Evolutionary conservation across 2,113 vertebrate genomes (phyloP).

Genomic region (Oncorhynchus nerka): DNA sequence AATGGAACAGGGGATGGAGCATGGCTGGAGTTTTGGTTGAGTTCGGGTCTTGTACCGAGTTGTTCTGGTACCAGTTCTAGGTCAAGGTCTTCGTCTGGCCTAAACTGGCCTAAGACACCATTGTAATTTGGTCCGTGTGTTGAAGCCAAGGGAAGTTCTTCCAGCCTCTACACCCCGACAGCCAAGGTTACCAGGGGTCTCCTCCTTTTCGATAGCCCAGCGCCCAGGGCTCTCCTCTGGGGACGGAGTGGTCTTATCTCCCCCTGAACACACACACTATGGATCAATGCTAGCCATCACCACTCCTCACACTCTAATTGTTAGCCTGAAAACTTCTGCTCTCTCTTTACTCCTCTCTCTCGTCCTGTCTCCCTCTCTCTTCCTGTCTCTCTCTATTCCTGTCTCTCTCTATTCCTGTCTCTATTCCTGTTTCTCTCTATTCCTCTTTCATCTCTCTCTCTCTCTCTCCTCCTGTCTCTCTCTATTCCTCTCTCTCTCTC

Average conservation of each 20-base stretch:
- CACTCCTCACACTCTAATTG: constrained; percentile 58
- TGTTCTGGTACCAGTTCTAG: too few relatives aligned
- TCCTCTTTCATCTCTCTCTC: neutral
- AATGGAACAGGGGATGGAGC: too few relatives aligned
- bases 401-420: too few relatives aligned
- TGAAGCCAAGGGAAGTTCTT: neutral
- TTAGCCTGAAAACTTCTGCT: constrained; percentile 28
- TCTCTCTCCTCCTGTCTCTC: too few relatives aligned
- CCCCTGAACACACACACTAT: constrained; percentile 69
- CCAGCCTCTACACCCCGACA: constrained; percentile 20
- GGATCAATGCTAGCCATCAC: constrained; percentile 78
- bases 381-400: too few relatives aligned
- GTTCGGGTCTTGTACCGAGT: neutral
- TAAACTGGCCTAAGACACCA: neutral
- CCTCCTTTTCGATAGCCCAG: constrained; percentile 46
- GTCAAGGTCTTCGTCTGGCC: too few relatives aligned
- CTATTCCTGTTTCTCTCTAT: too few relatives aligned
- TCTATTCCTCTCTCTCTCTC: too few relatives aligned
- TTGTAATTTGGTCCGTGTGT: neutral
- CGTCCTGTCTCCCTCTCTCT: too few relatives aligned
- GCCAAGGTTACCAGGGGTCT: constrained; percentile 48
- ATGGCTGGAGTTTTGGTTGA: neutral
- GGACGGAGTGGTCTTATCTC: constrained; percentile 76
- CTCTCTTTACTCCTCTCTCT: neutral
- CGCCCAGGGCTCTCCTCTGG: constrained; percentile 69